phyloP scores from a whole-genome alignment of 2,113 vertebrate species.

The Hydropotes inermis region DNA sequence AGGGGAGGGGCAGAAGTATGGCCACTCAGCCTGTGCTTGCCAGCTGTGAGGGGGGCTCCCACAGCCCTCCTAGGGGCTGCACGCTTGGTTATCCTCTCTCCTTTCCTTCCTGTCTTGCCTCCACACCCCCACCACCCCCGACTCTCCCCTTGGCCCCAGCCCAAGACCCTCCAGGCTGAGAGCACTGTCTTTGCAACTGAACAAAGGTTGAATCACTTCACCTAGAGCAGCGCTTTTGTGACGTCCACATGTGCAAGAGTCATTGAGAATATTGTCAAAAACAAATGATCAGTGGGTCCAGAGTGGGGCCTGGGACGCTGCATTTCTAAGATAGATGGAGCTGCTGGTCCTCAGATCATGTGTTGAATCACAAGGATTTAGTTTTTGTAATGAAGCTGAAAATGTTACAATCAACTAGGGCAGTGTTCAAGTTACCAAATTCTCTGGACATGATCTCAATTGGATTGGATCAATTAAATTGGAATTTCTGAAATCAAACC shows the following conservation, averaged over 20 bases:
- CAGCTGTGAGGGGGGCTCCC: too few species aligned
- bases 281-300: background rate
- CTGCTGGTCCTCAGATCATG: background rate
- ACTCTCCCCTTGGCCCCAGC: too few species aligned
- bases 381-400: background rate
- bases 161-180: background rate
- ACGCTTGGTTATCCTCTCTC: background rate
- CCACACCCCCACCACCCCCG: fast-evolving
- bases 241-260: background rate
- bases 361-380: background rate
- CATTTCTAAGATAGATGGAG: too few species aligned
- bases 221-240: background rate
- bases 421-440: background rate
- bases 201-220: background rate
- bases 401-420: background rate
- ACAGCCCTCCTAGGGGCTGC: background rate
- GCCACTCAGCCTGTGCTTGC: background rate
- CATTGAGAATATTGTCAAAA: background rate
- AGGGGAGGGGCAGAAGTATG: background rate
- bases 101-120: background rate
- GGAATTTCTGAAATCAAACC: background rate
- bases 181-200: background rate
- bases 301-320: background rate
- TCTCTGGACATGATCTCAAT: background rate
- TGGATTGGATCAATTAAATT: too few species aligned